These are phyloP conservation scores for Euborellia annulipes DNA, from an alignment of 1,140 invertebrate genomes.

Conservation along the genomic window DNA sequence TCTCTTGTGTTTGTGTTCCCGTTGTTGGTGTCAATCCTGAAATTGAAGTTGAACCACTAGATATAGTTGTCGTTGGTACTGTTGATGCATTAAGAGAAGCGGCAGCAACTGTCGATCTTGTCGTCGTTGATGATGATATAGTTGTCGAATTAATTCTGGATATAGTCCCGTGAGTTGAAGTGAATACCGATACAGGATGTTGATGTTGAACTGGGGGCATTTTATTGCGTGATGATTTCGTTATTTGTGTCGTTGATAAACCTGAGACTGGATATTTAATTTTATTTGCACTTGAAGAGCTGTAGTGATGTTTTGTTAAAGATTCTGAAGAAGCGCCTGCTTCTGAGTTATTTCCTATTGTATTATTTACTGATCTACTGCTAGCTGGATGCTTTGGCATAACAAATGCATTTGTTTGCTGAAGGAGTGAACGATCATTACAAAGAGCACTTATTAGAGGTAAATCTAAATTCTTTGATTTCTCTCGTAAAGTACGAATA, in stretches of 20 bases:
- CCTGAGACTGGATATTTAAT: constrained; percentile 42
- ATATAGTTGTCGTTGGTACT: too few relatives aligned
- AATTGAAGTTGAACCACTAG: too few relatives aligned
- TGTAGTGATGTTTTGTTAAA: background rate
- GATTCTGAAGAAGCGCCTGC: background rate
- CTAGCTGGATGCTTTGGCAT: constrained; percentile 42
- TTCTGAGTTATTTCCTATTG: background rate
- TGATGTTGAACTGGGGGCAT: background rate
- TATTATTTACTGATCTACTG: constrained; percentile 1
- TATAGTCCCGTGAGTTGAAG: too few relatives aligned
- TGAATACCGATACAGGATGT: too few relatives aligned
- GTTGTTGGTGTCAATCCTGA: too few relatives aligned
- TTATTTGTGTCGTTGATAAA: constrained; percentile 37
- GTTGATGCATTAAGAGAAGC: too few relatives aligned
- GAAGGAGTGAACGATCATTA: constrained; percentile 69
- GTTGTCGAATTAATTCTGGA: too few relatives aligned
- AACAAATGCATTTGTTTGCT: constrained; percentile 69
- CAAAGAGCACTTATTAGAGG: constrained; percentile 77
- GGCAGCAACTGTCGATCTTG: too few relatives aligned
- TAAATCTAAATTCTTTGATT: constrained; percentile 72
- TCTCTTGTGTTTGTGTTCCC: too few relatives aligned
- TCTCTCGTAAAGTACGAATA: constrained; percentile 64
- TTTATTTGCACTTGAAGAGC: constrained; percentile 12
- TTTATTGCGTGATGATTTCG: constrained; percentile 35
- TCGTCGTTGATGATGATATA: too few relatives aligned